phyloP scores from a whole-genome alignment of 2,113 vertebrate genomes.

The Perca schrenkii region DNA sequence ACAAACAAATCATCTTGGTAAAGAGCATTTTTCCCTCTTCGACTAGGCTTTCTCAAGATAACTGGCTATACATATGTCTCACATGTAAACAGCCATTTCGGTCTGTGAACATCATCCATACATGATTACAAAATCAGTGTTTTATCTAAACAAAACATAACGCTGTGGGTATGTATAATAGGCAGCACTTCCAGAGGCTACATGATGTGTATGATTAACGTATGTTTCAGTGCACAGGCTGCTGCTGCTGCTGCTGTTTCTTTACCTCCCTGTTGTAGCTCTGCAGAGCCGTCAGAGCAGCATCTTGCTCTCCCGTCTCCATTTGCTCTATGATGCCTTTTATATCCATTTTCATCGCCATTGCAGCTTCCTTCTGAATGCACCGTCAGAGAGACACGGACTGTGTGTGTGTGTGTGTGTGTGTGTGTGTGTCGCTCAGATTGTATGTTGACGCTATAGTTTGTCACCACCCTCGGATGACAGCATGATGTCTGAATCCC shows the following conservation, averaged over 20 bases:
- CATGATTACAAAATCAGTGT: too few relatives aligned
- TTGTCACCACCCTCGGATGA: constrained; percentile 46
- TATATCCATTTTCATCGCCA: constrained; percentile 87
- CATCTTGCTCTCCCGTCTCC: constrained; percentile 88
- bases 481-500: constrained; percentile 59
- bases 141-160: too few relatives aligned
- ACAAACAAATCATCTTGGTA: too few relatives aligned
- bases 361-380: constrained; percentile 3
- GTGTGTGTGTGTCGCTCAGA: background rate
- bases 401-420: background rate
- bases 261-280: constrained; percentile 87
- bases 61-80: too few relatives aligned
- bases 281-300: constrained; percentile 85
- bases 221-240: background rate
- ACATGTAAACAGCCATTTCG: too few relatives aligned
- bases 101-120: too few relatives aligned
- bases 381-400: background rate
- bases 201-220: background rate
- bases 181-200: background rate
- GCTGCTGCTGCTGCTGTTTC: background rate
- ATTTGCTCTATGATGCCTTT: constrained; percentile 85
- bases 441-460: background rate
- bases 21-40: too few relatives aligned
- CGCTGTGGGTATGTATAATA: too few relatives aligned
- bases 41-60: too few relatives aligned